phyloP scores from a whole-genome alignment of 2,797 vertebrate species.

The Enteromius paludinosus region DNA sequence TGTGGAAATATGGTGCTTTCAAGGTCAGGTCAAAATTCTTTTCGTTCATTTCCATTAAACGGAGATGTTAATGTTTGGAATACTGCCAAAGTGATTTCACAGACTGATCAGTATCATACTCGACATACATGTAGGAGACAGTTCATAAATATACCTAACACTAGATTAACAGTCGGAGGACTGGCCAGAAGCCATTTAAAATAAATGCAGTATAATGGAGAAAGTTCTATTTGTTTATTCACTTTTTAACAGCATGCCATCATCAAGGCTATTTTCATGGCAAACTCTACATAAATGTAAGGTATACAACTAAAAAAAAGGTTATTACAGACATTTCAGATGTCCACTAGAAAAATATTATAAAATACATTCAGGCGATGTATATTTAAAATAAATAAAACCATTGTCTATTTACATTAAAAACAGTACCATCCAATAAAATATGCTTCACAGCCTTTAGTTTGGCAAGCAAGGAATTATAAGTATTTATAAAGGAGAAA shows the following conservation, averaged over 20 bases:
- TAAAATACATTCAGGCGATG: no score
- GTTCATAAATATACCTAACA: slow-evolving; percentile 13
- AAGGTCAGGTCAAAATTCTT: slow-evolving; percentile 79
- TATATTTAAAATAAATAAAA: no score
- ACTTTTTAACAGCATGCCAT: neutral
- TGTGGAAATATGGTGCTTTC: slow-evolving; percentile 65
- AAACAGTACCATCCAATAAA: no score
- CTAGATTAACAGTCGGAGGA: slow-evolving; percentile 7
- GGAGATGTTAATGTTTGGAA: slow-evolving; percentile 79
- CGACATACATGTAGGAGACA: neutral
- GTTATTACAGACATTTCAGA: no score
- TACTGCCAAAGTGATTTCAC: slow-evolving; percentile 74
- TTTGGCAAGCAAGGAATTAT: neutral
- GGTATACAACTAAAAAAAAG: no score
- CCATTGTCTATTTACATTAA: no score
- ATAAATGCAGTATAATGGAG: slow-evolving; percentile 1
- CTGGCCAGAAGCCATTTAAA: slow-evolving; percentile 6
- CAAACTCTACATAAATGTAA: no score
- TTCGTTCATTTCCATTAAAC: slow-evolving; percentile 79
- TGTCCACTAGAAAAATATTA: no score
- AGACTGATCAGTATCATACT: slow-evolving; percentile 79
- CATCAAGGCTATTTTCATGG: no score
- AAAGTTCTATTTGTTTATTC: no score
- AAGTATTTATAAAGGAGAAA: neutral
- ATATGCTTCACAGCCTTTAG: no score